Evolutionary conservation across 92 coral and sea anemone genomes (phyloP).

Genomic region (Desmophyllum pertusum): DNA sequence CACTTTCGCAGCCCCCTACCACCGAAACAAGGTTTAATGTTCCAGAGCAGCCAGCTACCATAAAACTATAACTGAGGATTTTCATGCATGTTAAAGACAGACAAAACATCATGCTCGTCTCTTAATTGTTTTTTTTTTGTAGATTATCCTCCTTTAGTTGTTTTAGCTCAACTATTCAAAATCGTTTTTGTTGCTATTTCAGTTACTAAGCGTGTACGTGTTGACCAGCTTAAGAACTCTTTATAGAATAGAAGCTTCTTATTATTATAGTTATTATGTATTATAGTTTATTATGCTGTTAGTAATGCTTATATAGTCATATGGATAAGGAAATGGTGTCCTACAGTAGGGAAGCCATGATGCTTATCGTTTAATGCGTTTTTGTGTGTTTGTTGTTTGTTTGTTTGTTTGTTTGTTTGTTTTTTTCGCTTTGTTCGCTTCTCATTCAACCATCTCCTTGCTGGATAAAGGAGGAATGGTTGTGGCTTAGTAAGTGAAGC

Average conservation of each 20-base stretch:
- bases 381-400: neutral
- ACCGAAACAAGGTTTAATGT: slow-evolving; percentile 16
- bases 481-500: neutral
- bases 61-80: neutral
- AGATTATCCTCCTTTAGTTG: neutral
- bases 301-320: no score
- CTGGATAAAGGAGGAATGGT: neutral
- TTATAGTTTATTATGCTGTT: no score
- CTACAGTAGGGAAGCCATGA: no score
- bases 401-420: neutral
- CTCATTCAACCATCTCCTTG: neutral
- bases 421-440: neutral
- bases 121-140: neutral
- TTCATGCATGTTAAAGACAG: neutral
- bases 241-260: no score
- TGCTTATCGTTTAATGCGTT: neutral
- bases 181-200: no score
- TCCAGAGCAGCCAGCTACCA: neutral
- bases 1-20: neutral
- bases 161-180: no score
- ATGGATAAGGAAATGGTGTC: no score
- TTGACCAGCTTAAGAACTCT: no score
- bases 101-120: neutral
- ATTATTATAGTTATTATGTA: no score
- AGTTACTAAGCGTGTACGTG: no score